Conservation (phyloP, 2,888 invertebrate species). For the Cordilura impudica region DNA sequence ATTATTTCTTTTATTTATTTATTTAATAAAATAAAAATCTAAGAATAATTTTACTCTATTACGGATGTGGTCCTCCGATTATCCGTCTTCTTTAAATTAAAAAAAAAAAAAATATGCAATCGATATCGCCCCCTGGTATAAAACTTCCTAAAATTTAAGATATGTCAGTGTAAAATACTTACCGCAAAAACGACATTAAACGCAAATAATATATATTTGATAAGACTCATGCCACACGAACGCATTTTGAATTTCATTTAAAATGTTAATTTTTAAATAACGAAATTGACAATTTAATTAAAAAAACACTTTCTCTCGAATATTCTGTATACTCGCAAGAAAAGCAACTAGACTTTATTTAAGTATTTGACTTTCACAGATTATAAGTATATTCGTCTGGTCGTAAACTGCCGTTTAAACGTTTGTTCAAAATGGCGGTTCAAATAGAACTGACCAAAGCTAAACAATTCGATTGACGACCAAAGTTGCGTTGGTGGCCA, state of each 20-base stretch:
- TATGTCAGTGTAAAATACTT: too few relatives aligned
- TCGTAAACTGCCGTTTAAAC: slow-evolving; percentile 37
- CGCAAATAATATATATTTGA: slow-evolving; percentile 82
- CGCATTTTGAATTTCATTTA: slow-evolving; percentile 73
- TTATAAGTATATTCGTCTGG: not conserved
- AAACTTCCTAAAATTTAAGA: too few relatives aligned
- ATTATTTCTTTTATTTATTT: too few relatives aligned
- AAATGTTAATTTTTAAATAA: not conserved
- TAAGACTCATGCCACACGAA: slow-evolving; percentile 79
- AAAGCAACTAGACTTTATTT: too few relatives aligned
- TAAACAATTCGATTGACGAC: slow-evolving; percentile 61
- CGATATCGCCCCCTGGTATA: too few relatives aligned
- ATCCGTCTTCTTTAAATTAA: too few relatives aligned
- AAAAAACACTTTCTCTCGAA: not conserved
- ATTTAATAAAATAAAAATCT: too few relatives aligned
- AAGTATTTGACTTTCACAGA: not conserved
- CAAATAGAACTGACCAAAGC: slow-evolving; percentile 73
- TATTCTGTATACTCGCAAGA: not conserved
- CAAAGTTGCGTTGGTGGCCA: slow-evolving; percentile 68
- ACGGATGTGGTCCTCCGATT: too few relatives aligned
- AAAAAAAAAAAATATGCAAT: too few relatives aligned
- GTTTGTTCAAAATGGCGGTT: slow-evolving; percentile 69
- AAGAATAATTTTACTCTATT: too few relatives aligned
- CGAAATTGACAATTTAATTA: not conserved
- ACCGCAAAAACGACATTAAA: slow-evolving; percentile 83